These are phyloP conservation scores for Latrodectus hesperus DNA, from an alignment of 2,888 invertebrate species.

Conservation along the genomic window DNA sequence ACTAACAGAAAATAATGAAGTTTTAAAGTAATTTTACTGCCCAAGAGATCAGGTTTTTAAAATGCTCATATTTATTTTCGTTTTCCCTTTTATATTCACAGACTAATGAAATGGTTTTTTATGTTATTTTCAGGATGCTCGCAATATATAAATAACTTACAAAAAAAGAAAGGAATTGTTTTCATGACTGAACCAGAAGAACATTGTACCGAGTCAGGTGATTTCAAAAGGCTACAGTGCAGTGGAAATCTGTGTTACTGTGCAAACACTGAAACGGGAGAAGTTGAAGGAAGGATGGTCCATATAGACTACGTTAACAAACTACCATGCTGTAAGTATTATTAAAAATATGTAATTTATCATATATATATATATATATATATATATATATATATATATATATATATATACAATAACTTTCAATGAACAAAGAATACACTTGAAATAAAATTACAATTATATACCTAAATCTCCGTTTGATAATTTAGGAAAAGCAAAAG, in stretches of 20 bases:
- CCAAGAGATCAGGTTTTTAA: no score
- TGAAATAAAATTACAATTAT: no score
- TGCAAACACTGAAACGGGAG: conserved; percentile 21
- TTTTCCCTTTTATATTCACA: no score
- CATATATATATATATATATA: no score
- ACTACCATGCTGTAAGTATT: conserved; percentile 48
- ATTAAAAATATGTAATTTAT: not conserved
- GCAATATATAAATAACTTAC: conserved; percentile 12
- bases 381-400: no score
- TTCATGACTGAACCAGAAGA: conserved; percentile 42
- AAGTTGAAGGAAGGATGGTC: conserved; percentile 27
- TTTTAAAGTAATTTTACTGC: no score
- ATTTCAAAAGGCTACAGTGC: conserved; percentile 56
- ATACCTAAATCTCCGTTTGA: no score
- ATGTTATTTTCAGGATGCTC: conserved; percentile 36
- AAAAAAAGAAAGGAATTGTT: not conserved
- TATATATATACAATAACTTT: no score
- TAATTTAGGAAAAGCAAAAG: no score
- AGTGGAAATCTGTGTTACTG: conserved; percentile 47
- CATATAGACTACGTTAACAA: conserved; percentile 19
- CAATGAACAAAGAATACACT: no score
- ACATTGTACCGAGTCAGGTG: conserved; percentile 38
- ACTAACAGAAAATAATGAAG: no score
- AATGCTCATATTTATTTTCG: no score
- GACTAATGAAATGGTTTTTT: not conserved